Evolutionary conservation across 2,113 vertebrate genomes (phyloP).

Genomic region (Callospermophilus lateralis): DNA sequence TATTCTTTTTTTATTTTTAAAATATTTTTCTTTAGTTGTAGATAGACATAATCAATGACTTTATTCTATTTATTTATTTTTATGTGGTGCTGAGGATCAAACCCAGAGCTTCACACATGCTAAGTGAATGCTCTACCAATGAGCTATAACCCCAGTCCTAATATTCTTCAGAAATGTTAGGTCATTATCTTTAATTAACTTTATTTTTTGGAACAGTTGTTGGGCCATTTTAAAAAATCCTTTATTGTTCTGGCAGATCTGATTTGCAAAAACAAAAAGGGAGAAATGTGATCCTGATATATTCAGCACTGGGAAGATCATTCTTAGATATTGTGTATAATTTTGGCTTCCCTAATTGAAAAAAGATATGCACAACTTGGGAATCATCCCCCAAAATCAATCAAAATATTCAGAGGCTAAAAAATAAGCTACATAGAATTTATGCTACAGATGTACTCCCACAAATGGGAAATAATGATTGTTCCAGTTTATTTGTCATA

Average conservation of each 20-base stretch:
- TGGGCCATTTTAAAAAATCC: not conserved
- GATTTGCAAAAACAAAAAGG: conserved; percentile 62
- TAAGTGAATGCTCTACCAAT: no score
- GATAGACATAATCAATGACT: no score
- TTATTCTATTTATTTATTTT: no score
- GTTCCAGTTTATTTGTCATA: conserved; percentile 8
- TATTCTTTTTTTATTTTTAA: not conserved
- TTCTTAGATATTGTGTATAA: conserved; percentile 38
- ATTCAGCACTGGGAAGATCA: conserved; percentile 31
- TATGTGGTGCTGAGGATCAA: no score
- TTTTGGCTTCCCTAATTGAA: conserved; percentile 68
- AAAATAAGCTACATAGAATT: conserved; percentile 70
- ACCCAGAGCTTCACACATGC: no score
- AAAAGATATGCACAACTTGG: conserved; percentile 58
- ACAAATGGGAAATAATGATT: conserved; percentile 34
- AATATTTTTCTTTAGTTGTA: no score
- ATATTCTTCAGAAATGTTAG: conserved; percentile 43
- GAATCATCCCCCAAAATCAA: conserved; percentile 44
- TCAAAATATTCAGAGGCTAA: conserved; percentile 61
- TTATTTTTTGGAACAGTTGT: conserved; percentile 31
- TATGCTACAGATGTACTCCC: not conserved
- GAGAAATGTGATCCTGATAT: conserved; percentile 6
- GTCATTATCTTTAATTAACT: conserved; percentile 50
- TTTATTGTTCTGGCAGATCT: conserved; percentile 33
- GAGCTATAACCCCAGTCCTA: not conserved